Percentiles rank a stretch among this genome's conserved stretches.
These are phyloP conservation scores for Agapornis roseicollis DNA, from an alignment of 2,113 vertebrate species.

Conservation along the genomic window DNA sequence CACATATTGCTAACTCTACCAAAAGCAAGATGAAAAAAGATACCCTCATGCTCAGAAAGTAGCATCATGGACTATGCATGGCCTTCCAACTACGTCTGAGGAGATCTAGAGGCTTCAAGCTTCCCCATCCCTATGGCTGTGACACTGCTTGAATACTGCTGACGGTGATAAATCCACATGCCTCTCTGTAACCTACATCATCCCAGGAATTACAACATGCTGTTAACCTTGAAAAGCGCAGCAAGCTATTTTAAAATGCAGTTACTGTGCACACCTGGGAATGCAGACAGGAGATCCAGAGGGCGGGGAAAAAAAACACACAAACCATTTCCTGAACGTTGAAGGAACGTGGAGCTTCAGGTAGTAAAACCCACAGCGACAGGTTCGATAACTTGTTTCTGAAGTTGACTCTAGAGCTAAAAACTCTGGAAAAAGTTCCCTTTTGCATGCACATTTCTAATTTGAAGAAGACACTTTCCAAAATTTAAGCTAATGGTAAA, in stretches of 20 bases:
- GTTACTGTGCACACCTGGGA: neutral
- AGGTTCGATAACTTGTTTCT: neutral
- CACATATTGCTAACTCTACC: neutral
- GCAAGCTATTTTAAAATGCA: neutral
- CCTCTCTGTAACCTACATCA: neutral
- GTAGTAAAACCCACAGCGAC: neutral
- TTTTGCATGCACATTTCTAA: neutral
- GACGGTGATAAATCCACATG: neutral
- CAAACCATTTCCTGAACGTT: neutral
- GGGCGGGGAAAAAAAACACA: neutral
- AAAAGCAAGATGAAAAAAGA: neutral
- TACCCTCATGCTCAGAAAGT: neutral
- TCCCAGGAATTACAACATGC: neutral
- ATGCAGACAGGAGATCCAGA: neutral
- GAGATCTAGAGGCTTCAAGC: neutral
- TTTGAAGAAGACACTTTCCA: neutral
- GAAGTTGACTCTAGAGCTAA: neutral
- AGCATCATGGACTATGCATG: neutral
- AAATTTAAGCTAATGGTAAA: neutral
- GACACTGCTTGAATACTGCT: neutral
- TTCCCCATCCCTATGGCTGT: neutral
- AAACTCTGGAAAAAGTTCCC: neutral
- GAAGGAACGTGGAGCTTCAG: neutral
- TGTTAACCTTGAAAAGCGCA: slow-evolving; percentile 1
- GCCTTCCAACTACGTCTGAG: neutral